Evolutionary conservation across 2,888 invertebrate species (phyloP).

Genomic region (Watsonalla binaria): DNA sequence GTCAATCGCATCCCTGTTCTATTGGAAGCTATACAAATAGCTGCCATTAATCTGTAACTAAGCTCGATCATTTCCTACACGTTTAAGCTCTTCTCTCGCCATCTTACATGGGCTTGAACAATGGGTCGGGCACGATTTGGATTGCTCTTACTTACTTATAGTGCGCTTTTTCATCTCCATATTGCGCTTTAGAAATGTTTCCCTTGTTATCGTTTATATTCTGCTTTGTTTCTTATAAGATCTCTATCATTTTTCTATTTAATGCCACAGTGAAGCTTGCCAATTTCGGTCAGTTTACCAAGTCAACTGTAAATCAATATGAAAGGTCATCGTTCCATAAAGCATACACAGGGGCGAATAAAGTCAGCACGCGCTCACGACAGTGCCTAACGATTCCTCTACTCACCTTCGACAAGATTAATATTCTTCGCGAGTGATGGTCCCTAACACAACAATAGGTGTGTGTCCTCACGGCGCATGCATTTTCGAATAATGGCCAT

Average conservation of each 20-base stretch:
- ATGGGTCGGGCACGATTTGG: constrained; percentile 54
- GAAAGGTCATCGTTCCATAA: constrained; percentile 60
- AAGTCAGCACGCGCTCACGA: constrained; percentile 40
- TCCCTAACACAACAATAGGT: constrained; percentile 65
- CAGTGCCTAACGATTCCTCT: constrained; percentile 40
- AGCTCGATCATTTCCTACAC: constrained; percentile 43
- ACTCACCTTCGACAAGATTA: constrained; percentile 66
- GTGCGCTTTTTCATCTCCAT: constrained; percentile 44
- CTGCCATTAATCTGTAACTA: constrained; percentile 45
- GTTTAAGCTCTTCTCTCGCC: constrained; percentile 48
- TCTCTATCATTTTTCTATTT: background rate
- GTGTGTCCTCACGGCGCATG: constrained; percentile 64
- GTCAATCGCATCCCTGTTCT: background rate
- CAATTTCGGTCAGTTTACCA: too few relatives aligned
- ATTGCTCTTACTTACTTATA: constrained; percentile 43
- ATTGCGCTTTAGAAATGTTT: constrained; percentile 30
- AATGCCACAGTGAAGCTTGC: too few relatives aligned
- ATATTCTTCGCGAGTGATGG: constrained; percentile 69
- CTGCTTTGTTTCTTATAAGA: background rate
- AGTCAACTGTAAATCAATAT: constrained; percentile 18
- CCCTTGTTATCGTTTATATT: background rate
- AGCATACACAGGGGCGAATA: constrained; percentile 40
- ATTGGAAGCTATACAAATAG: constrained; percentile 22
- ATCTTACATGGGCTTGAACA: constrained; percentile 45
- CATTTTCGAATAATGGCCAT: constrained; percentile 76